phyloP scores from a whole-genome alignment of 2,113 vertebrate species.

The Cyanistes caeruleus region DNA sequence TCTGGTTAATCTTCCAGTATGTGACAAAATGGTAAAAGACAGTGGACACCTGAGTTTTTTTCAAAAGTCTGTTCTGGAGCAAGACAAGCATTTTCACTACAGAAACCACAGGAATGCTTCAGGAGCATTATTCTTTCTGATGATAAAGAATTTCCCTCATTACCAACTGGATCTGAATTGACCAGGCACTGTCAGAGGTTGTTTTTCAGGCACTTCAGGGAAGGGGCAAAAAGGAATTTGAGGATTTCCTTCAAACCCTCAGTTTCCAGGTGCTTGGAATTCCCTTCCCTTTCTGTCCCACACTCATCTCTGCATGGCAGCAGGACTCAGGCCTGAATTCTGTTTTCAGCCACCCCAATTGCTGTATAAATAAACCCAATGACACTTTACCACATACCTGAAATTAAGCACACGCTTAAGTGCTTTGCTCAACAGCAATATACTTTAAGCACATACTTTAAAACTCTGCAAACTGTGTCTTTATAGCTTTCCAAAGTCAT shows the following conservation, averaged over 20 bases:
- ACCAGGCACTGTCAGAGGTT: background rate
- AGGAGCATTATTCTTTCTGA: background rate
- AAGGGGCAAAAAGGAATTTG: background rate
- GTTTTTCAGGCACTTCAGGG: background rate
- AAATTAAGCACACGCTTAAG: conserved; percentile 58
- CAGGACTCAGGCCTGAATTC: background rate
- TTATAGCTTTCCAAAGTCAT: conserved; percentile 57
- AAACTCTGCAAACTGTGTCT: conserved; percentile 56
- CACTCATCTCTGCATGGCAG: background rate
- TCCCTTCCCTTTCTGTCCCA: background rate
- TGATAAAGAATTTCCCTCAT: background rate
- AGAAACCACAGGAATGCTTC: background rate
- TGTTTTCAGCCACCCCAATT: background rate
- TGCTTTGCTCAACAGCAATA: conserved; percentile 63
- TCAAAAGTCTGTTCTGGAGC: background rate
- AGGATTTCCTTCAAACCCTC: background rate
- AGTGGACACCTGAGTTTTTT: background rate
- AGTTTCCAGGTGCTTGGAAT: background rate
- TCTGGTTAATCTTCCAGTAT: background rate
- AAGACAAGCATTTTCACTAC: background rate
- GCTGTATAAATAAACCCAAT: conserved; percentile 28
- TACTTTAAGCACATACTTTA: conserved; percentile 66
- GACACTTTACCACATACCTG: conserved; percentile 34
- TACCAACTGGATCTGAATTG: background rate
- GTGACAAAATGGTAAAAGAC: background rate